Evolutionary conservation across 2,797 vertebrate genomes (phyloP), one percentile per base, ranked within the genome.

Genomic region (Micropoecilia bifurca): DNA sequence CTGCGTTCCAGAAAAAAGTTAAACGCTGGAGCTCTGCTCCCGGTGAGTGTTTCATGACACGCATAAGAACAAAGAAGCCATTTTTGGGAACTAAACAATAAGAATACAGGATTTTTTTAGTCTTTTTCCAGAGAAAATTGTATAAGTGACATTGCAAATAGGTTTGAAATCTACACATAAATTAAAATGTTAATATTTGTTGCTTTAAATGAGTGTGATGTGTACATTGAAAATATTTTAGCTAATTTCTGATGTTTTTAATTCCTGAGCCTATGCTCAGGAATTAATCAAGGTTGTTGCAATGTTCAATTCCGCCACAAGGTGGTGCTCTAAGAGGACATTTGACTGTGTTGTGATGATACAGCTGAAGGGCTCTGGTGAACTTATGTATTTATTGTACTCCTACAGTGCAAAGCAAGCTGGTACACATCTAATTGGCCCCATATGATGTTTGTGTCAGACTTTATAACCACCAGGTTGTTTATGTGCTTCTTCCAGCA

Each of bases 251-350:
- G 20, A 66, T 41, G 36, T 41, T 63, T 36, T 76, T 69, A 46
- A 74, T 55, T 80, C 73, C 77, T 83, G 74, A 63, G 22, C 41
- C 7, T 14, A 46, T 13, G 7, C 41, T 76, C 47, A 76, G 33
- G 33, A 33, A 33, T 33, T 33, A 33, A 33, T 33, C 14, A 43
- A 77, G 45, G 39, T 39, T 80, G 73, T 43, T 36, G 30, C 76
- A 61, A 84, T 76, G 75, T 83, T 79, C 12, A 61, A 33, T 86
- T 28, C 57, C 68, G 79, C 96, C 96, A 96, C 95, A 95, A 94
- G 96, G 95, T 96, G 96, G 96, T 94, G 96, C 95, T 93, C 78
- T 83, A 94, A 94, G 94, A 94, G 89, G 95, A 92, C 89, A 89
- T 94, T 95, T 95, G 90, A 82, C 83, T 83, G 41, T 74, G 74